Conservation (phyloP, 2,888 invertebrate species). For the Chromoteleia sp. region DNA sequence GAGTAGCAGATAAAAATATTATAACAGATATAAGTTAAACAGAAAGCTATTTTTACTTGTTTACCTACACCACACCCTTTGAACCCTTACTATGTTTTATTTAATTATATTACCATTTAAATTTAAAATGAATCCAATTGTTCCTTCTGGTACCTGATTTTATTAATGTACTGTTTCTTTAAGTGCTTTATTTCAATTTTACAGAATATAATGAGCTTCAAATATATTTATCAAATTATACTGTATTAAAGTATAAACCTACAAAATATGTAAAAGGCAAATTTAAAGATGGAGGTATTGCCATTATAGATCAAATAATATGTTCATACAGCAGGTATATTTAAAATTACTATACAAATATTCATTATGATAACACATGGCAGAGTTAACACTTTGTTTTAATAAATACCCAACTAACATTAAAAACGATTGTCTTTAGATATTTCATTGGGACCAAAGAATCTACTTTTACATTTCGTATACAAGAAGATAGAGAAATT, state of each 20-base stretch:
- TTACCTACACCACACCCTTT: too few relatives aligned
- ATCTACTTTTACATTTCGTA: constrained; percentile 98
- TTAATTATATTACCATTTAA: too few relatives aligned
- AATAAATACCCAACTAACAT: too few relatives aligned
- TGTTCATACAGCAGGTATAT: constrained; percentile 91
- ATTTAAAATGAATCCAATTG: too few relatives aligned
- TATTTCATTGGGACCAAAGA: constrained; percentile 96
- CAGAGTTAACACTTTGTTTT: too few relatives aligned
- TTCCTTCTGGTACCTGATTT: too few relatives aligned
- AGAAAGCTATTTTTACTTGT: too few relatives aligned
- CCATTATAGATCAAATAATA: constrained; percentile 98
- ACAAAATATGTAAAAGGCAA: constrained; percentile 85
- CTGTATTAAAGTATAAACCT: constrained; percentile 85
- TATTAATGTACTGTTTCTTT: too few relatives aligned
- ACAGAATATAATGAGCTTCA: constrained; percentile 86
- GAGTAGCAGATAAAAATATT: too few relatives aligned
- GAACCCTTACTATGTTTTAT: too few relatives aligned
- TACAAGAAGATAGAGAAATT: constrained; percentile 98
- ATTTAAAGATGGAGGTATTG: constrained; percentile 93
- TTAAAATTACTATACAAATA: background rate
- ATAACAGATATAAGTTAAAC: too few relatives aligned
- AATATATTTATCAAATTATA: constrained; percentile 84
- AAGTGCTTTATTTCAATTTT: constrained; percentile 70
- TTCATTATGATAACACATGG: too few relatives aligned
- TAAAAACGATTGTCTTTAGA: constrained; percentile 79